Conservation (phyloP, 2,888 invertebrate species). For the Drosophila lutescens region DNA sequence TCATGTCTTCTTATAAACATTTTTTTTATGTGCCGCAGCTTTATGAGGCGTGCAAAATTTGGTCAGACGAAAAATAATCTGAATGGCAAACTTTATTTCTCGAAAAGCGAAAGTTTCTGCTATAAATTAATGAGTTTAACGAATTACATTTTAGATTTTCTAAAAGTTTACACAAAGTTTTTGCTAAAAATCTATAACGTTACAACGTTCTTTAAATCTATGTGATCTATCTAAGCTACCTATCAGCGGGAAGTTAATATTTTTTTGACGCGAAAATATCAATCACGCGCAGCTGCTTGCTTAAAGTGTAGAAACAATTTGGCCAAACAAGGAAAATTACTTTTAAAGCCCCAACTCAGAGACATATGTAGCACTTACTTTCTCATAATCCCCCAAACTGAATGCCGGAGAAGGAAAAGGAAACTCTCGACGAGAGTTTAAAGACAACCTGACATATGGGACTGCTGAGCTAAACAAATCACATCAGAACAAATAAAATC, state of each 20-base stretch:
- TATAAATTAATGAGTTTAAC: slow-evolving; percentile 49
- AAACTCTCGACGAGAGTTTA: slow-evolving; percentile 61
- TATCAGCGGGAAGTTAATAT: neutral
- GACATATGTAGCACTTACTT: slow-evolving; percentile 69
- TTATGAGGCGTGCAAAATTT: slow-evolving; percentile 50
- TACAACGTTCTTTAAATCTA: too few relatives aligned
- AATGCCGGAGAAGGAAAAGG: slow-evolving; percentile 16
- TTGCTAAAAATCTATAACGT: too few relatives aligned
- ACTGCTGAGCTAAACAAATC: slow-evolving; percentile 69
- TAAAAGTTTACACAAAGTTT: neutral
- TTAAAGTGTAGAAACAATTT: slow-evolving; percentile 66
- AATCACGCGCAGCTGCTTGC: slow-evolving; percentile 61
- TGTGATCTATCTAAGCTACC: neutral
- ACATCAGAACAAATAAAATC: slow-evolving; percentile 74
- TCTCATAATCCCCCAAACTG: slow-evolving; percentile 10
- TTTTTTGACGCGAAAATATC: slow-evolving; percentile 55
- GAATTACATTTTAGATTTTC: slow-evolving; percentile 35
- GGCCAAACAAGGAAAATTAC: slow-evolving; percentile 54
- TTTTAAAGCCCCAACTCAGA: slow-evolving; percentile 56
- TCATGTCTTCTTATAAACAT: slow-evolving; percentile 17
- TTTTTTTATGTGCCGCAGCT: slow-evolving; percentile 27
- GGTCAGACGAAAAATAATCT: slow-evolving; percentile 17
- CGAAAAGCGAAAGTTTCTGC: slow-evolving; percentile 39
- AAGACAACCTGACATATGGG: slow-evolving; percentile 65
- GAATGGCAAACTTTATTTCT: slow-evolving; percentile 58